Evolutionary conservation across 2,888 invertebrate species (phyloP).

Genomic region (Fragum whitleyi): DNA sequence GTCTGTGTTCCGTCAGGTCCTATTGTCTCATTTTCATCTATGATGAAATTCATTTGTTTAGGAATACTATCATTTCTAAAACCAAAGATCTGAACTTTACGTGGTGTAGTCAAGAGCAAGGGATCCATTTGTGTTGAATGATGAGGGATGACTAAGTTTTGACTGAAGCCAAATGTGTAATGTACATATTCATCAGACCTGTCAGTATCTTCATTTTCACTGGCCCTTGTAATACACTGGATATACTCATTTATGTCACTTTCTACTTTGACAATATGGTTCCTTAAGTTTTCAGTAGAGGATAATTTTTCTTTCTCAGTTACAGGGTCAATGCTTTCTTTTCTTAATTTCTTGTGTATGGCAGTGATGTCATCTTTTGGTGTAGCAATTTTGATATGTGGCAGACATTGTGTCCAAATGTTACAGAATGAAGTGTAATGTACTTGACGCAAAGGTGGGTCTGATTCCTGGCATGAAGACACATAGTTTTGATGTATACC

Average conservation of each 20-base stretch:
- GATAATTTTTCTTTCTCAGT: slow-evolving; percentile 34
- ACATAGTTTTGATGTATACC: neutral
- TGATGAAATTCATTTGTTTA: slow-evolving; percentile 46
- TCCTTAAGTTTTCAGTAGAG: slow-evolving; percentile 12
- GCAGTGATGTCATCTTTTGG: slow-evolving; percentile 46
- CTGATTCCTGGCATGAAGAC: neutral
- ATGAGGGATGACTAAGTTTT: slow-evolving; percentile 39
- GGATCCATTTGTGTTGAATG: slow-evolving; percentile 39
- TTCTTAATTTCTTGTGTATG: slow-evolving; percentile 29
- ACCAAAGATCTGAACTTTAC: slow-evolving; percentile 58
- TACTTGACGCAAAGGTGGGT: slow-evolving; percentile 5
- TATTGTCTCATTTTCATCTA: slow-evolving; percentile 50
- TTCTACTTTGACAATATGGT: slow-evolving; percentile 27
- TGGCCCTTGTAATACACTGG: slow-evolving; percentile 12
- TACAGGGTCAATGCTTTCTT: slow-evolving; percentile 25
- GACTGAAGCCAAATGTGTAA: slow-evolving; percentile 44
- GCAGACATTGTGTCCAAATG: slow-evolving; percentile 37
- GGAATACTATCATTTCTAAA: slow-evolving; percentile 38
- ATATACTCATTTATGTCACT: slow-evolving; percentile 21
- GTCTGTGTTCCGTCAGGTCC: slow-evolving; percentile 36
- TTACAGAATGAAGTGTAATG: slow-evolving; percentile 29
- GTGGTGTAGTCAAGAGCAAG: slow-evolving; percentile 31
- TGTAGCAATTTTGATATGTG: slow-evolving; percentile 33
- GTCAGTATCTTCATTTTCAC: neutral
- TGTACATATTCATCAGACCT: neutral